Evolutionary conservation across 2,113 vertebrate genomes (phyloP).

Genomic region (Morone saxatilis): DNA sequence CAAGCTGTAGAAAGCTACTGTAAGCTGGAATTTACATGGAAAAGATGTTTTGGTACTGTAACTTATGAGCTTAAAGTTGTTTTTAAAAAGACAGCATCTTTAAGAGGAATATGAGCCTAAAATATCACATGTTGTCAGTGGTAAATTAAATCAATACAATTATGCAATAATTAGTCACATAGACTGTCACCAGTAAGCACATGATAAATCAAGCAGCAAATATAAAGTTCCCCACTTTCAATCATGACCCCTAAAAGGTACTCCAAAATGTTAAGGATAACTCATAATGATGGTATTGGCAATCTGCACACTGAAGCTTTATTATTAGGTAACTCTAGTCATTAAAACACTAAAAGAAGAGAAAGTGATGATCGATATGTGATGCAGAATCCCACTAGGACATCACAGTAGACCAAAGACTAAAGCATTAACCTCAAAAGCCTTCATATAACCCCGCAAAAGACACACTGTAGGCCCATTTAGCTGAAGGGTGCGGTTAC

Average conservation of each 20-base stretch:
- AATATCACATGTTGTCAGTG: neutral
- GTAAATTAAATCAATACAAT: neutral
- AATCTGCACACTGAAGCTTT: conserved; percentile 12
- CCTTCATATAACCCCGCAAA: conserved; percentile 42
- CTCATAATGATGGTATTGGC: conserved; percentile 5
- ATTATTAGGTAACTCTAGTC: conserved; percentile 19
- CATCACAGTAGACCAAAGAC: conserved; percentile 32
- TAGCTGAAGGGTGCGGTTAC: conserved; percentile 53
- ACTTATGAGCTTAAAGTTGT: no score
- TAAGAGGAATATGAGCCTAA: neutral
- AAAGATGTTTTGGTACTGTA: neutral
- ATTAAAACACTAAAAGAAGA: conserved; percentile 39
- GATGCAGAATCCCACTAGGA: conserved; percentile 35
- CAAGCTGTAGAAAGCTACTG: neutral
- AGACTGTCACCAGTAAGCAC: neutral
- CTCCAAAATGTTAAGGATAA: neutral
- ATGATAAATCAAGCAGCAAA: conserved; percentile 5
- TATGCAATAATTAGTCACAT: neutral
- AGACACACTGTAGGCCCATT: conserved; percentile 57
- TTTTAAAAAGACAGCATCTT: neutral
- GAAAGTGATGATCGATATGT: conserved; percentile 46
- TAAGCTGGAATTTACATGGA: neutral
- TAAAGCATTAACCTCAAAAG: conserved; percentile 54
- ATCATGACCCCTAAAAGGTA: neutral
- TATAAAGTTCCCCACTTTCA: neutral